Evolutionary conservation across 2,888 invertebrate genomes (phyloP).

Genomic region (Helicoverpa assulta): DNA sequence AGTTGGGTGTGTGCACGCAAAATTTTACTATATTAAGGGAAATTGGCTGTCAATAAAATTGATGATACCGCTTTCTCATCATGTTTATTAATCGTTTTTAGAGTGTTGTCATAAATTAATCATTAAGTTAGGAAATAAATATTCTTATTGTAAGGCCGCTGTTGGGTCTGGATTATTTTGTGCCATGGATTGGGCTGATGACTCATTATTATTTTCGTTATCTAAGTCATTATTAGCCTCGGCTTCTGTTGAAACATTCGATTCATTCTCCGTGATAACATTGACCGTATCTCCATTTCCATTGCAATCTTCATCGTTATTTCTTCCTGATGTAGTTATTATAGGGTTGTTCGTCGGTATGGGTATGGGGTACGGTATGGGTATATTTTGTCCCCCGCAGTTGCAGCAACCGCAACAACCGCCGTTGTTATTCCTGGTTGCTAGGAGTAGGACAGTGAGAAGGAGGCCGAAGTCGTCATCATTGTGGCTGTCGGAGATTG

Average conservation of each 20-base stretch:
- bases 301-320: conserved; percentile 30
- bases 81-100: conserved; percentile 52
- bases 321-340: conserved; percentile 54
- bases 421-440: conserved; percentile 68
- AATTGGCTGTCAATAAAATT: conserved; percentile 59
- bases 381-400: conserved; percentile 67
- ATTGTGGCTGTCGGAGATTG: conserved; percentile 58
- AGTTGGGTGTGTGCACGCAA: conserved; percentile 33
- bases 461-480: conserved; percentile 78
- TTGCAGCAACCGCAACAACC: conserved; percentile 67
- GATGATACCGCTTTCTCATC: conserved; percentile 48
- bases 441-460: conserved; percentile 74
- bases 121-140: conserved; percentile 32
- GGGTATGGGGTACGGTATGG: conserved; percentile 78
- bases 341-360: conserved; percentile 75
- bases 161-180: not conserved
- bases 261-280: conserved; percentile 46
- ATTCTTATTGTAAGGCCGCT: not conserved
- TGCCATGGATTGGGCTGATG: not conserved
- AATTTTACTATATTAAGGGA: conserved; percentile 42
- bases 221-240: not conserved
- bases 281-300: conserved; percentile 50
- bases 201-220: conserved; percentile 19
- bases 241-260: not conserved
- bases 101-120: conserved; percentile 36